These are phyloP conservation scores for Nemapogon koenigi DNA, from an alignment of 2,888 invertebrate species.

Conservation along the genomic window DNA sequence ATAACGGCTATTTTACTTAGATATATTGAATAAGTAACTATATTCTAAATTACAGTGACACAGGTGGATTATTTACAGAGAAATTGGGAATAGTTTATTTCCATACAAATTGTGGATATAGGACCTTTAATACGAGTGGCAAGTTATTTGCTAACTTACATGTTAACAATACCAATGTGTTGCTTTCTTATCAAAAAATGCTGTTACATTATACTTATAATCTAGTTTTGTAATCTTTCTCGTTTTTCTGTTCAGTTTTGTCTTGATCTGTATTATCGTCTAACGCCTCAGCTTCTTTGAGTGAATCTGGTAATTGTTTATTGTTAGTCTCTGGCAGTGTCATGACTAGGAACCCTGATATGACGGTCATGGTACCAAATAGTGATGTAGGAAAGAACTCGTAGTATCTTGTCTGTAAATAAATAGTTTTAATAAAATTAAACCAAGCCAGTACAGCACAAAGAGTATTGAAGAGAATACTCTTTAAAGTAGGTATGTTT, in stretches of 20 bases:
- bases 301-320: conserved; percentile 64
- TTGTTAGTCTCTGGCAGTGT: conserved; percentile 69
- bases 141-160: too few species aligned
- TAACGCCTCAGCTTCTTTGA: conserved; percentile 60
- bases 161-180: not conserved
- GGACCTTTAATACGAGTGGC: too few species aligned
- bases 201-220: not conserved
- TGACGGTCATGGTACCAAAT: conserved; percentile 62
- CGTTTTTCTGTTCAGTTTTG: not conserved
- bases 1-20: too few species aligned
- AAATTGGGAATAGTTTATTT: too few species aligned
- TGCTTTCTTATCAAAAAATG: not conserved
- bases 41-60: too few species aligned
- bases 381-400: conserved; percentile 62
- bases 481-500: too few species aligned
- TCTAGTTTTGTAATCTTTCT: conserved; percentile 1
- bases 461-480: too few species aligned
- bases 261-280: conserved; percentile 22
- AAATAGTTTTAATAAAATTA: too few species aligned
- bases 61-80: too few species aligned
- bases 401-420: conserved; percentile 50
- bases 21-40: too few species aligned
- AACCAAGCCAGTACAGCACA: too few species aligned
- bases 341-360: conserved; percentile 61
- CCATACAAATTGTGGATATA: too few species aligned